Base-by-base conservation (phyloP, 2,113 vertebrate species). In the Zapornia atra region DNA sequence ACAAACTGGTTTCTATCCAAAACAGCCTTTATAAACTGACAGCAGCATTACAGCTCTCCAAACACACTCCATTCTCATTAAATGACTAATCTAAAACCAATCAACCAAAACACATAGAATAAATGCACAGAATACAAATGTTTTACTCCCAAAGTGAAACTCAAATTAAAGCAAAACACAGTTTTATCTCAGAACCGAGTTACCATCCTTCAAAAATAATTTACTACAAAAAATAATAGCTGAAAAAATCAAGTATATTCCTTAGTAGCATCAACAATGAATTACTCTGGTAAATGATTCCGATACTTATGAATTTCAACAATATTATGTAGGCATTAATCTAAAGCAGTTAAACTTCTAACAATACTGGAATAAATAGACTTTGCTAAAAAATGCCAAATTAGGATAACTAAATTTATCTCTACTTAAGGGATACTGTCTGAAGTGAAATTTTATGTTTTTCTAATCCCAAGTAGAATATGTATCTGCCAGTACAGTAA, bases 1-100 rank as follows among this genome's bases (percentile, higher is more conserved):
- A 97, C 90, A 95, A 82, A 93, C 77, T 82, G 69, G 92, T 96
- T 97, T 96, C 86, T 96, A 95, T 97, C 94, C 94, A 75, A 86
- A 87, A 93, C 91, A 95, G 91, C 84, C 94, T 97, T 97, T 98
- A 97, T 94, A 97, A 97, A 98, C 94, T 95, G 97, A 96, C 96
- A 98, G 98, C 86, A 90, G 83, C 87, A 95, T 90, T 89, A 79
- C 69, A 95, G 93, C 93, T 97, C 91, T 98, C 97, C 97, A 98
- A 98, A 98, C 97, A 98, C 95, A 97, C 97, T 98, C 97, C 91
- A 97, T 98, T 98, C 98, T 98, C 98, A 98, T 98, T 98, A 98
- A 97, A 98, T 92, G 95, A 92, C 97, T 98, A 97, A 98, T 98
- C 95, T 95, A 97, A 97, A 98, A 94, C 95, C 92, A 96, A 93